A percentile compares a stretch with the other conserved stretches of the same genome.
Evolutionary conservation across 1,140 invertebrate genomes (phyloP).

Genomic region (Berghia stephanieae): DNA sequence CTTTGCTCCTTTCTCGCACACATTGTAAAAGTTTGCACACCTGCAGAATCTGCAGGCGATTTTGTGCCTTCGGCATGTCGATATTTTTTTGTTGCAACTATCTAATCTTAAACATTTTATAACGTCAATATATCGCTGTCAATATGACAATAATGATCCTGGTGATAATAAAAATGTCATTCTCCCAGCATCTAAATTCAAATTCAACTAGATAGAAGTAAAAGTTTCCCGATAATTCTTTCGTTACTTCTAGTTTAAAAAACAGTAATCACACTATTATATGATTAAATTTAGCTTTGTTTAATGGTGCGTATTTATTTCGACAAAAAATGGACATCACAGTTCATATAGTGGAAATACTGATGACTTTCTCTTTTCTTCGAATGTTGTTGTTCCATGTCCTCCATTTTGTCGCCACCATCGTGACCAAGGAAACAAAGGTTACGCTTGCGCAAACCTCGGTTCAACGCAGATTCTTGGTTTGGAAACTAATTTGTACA

Average conservation of each 20-base stretch:
- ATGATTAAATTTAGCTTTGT: not conserved
- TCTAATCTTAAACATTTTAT: not conserved
- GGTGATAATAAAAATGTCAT: not conserved
- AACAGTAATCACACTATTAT: not conserved
- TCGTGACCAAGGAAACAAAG: slow-evolving; percentile 20
- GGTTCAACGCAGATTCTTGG: too few species aligned
- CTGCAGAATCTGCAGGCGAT: slow-evolving; percentile 62
- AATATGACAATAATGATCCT: not conserved
- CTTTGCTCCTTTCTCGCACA: slow-evolving; percentile 60
- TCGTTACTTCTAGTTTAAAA: too few species aligned
- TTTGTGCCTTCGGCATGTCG: slow-evolving; percentile 61
- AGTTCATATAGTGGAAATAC: not conserved
- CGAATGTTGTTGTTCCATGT: slow-evolving; percentile 2
- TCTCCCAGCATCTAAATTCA: not conserved
- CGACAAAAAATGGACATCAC: too few species aligned
- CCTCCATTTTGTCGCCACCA: slow-evolving; percentile 30
- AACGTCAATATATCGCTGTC: too few species aligned
- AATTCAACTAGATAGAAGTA: not conserved
- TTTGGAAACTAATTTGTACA: not conserved
- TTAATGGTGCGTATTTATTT: too few species aligned
- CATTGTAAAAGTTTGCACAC: slow-evolving; percentile 67
- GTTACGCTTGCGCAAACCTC: not conserved
- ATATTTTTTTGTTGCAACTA: not conserved
- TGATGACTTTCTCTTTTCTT: not conserved
- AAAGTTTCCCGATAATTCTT: too few species aligned